Conservation (phyloP, 2,888 invertebrate species). For the Sphaerophoria rueppellii region DNA sequence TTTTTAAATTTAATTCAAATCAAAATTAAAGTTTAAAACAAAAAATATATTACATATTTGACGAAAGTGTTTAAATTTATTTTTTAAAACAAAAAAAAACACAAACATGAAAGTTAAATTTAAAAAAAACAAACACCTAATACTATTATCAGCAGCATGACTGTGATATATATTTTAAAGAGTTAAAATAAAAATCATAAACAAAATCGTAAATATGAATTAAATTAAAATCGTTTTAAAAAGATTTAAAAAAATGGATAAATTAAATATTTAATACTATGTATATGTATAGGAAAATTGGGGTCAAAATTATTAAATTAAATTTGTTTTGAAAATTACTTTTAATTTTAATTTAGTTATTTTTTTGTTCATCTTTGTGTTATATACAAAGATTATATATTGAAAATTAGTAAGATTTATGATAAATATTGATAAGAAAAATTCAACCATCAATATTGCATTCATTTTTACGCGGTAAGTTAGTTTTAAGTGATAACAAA, state of each 20-base stretch:
- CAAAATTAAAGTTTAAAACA: constrained; percentile 11
- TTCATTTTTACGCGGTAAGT: constrained; percentile 41
- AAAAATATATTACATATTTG: constrained; percentile 21
- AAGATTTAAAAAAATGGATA: constrained; percentile 24
- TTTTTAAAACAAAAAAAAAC: constrained; percentile 12
- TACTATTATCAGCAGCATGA: constrained; percentile 76
- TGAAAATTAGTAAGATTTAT: background rate
- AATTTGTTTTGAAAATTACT: constrained; percentile 38
- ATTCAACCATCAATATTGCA: constrained; percentile 57
- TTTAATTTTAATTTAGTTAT: background rate
- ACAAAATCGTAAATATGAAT: constrained; percentile 19
- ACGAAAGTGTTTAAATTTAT: constrained; percentile 40
- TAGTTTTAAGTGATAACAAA: constrained; percentile 46
- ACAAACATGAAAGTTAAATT: constrained; percentile 24
- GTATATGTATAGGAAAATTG: constrained; percentile 61
- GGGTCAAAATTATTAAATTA: constrained; percentile 71
- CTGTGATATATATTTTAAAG: constrained; percentile 76
- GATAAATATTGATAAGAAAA: constrained; percentile 19
- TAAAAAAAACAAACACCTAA: constrained; percentile 51
- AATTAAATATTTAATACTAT: constrained; percentile 29
- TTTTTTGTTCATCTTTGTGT: constrained; percentile 62
- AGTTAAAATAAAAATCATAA: constrained; percentile 39
- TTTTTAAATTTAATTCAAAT: constrained; percentile 39
- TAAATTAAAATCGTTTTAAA: constrained; percentile 63
- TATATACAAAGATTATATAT: constrained; percentile 59